A percentile compares a stretch with the other conserved stretches of the same genome.
These are phyloP conservation scores for Nothocercus nigrocapillus DNA, from an alignment of 2,113 vertebrate genomes.

Conservation along the genomic window DNA sequence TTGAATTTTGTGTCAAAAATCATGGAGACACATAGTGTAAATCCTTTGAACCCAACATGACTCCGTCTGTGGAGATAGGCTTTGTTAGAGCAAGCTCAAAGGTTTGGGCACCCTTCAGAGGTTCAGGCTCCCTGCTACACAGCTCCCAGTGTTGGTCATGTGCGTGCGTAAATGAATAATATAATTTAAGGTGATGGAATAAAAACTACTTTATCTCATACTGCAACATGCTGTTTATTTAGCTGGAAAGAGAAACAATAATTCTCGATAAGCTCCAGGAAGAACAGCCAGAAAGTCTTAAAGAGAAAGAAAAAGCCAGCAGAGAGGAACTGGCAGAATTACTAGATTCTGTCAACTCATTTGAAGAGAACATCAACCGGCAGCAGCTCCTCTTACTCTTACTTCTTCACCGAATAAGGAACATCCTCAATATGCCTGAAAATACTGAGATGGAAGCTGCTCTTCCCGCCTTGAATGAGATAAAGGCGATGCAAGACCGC, in stretches of 20 bases:
- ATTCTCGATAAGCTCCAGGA: slow-evolving; percentile 87
- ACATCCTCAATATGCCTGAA: slow-evolving; percentile 76
- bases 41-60: background rate
- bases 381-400: slow-evolving; percentile 84
- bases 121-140: background rate
- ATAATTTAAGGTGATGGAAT: slow-evolving; percentile 5
- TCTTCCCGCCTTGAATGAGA: slow-evolving; percentile 78
- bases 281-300: slow-evolving; percentile 81
- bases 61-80: background rate
- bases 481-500: slow-evolving; percentile 84
- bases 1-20: background rate
- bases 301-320: slow-evolving; percentile 66
- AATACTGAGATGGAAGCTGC: slow-evolving; percentile 62
- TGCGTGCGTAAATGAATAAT: background rate
- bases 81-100: background rate
- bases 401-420: slow-evolving; percentile 81
- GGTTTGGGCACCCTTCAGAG: background rate
- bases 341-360: slow-evolving; percentile 76
- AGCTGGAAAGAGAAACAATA: slow-evolving; percentile 87
- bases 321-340: slow-evolving; percentile 83
- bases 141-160: slow-evolving; percentile 7
- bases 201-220: slow-evolving; percentile 15
- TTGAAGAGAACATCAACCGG: slow-evolving; percentile 84
- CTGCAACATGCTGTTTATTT: slow-evolving; percentile 24
- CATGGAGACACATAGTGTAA: background rate